Base-by-base conservation (phyloP, 2,113 vertebrate genomes). In the Acanthisitta chloris region DNA sequence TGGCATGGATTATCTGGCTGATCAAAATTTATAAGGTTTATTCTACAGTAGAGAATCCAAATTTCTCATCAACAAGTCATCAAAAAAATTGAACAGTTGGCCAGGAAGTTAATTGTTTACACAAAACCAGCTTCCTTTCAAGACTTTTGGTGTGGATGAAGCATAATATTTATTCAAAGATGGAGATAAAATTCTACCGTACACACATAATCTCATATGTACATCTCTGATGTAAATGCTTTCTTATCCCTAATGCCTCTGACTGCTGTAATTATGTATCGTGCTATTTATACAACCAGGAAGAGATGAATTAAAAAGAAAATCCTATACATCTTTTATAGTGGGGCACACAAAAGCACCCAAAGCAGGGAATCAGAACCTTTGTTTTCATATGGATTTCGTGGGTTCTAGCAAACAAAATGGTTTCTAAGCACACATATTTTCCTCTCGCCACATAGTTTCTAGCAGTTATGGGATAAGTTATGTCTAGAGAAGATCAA, bases 121-220 rank as follows among this genome's bases (percentile, higher is more conserved):
- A 90, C 76, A 94, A 77, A 95, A 94, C 9, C 76, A 94, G 62
- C 85, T 90, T 92, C 65, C 93, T 96, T 95, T 94, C 92, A 95
- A 81, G 82, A 59, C 76, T 92, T 51, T 55, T 82, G 95, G 96
- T 94, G 93, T 94, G 94, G 85, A 73, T 77, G 58, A 94, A 93
- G 55, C 91, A 92, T 80, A 94, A 94, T 95, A 97, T 96, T 97
- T 96, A 91, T 90, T 93, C 96, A 92, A 91, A 81, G 82, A 81
- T 43, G 64, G 46, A 92, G 94, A 93, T 95, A 91, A 96, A 95
- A 92, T 58, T 78, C 86, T 71, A 48, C 71, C 61, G 40, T 93
- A 74, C 70, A 79, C n/a, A 46, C 52, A 77, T 92, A 92, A 95
- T 92, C 93, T 88, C 8, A 1, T 85, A 40, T 89, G 83, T 94